These are phyloP conservation scores for Sisor rabdophorus DNA, from an alignment of 2,113 vertebrate species.

Conservation along the genomic window DNA sequence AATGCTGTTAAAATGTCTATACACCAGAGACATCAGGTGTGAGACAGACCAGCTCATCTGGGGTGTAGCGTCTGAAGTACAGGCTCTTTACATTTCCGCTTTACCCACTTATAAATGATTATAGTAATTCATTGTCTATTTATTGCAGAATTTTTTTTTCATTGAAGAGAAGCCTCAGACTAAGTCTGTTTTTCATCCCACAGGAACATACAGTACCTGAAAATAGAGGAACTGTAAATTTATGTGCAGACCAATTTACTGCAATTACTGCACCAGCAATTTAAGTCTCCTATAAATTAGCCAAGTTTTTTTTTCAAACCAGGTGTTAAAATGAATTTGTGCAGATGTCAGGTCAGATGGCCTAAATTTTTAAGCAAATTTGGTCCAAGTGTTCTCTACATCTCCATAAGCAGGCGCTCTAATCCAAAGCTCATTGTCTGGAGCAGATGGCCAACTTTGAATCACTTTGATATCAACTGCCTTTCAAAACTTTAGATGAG, in stretches of 20 bases:
- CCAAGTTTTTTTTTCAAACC: conserved; percentile 13
- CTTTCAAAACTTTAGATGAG: conserved; percentile 1
- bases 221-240: conserved; percentile 2
- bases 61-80: background rate
- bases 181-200: background rate
- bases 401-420: background rate
- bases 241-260: conserved; percentile 23
- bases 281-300: conserved; percentile 1
- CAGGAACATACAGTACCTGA: background rate
- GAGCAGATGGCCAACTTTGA: conserved; percentile 22
- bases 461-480: background rate
- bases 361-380: conserved; percentile 35
- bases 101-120: background rate
- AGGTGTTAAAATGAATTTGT: conserved; percentile 18
- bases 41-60: background rate
- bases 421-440: conserved; percentile 1
- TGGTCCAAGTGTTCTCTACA: conserved; percentile 26
- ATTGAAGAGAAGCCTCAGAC: background rate
- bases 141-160: background rate
- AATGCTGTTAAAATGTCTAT: background rate
- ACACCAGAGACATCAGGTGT: background rate
- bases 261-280: conserved; percentile 25
- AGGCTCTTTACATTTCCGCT: background rate
- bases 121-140: background rate
- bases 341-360: conserved; percentile 18